These are phyloP conservation scores for Sesamia nonagrioides DNA, from an alignment of 1,140 invertebrate species.

Conservation along the genomic window DNA sequence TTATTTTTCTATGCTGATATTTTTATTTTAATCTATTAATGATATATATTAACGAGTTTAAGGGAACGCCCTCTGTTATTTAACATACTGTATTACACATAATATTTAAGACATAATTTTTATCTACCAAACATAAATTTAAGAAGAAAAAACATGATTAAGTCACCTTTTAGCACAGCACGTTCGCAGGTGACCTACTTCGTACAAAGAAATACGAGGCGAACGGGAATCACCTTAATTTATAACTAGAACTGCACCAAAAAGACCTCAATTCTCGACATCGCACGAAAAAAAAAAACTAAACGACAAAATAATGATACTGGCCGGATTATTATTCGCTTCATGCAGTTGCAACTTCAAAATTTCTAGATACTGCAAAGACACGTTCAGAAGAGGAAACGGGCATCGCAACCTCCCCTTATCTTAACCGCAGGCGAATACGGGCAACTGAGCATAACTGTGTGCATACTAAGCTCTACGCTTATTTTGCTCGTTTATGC, in stretches of 20 bases:
- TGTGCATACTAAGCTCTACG: conserved; percentile 29
- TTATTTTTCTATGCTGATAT: too few species aligned
- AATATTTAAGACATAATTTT: too few species aligned
- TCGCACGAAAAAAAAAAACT: background rate
- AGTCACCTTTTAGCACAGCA: background rate
- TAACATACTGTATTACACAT: too few species aligned
- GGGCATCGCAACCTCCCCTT: conserved; percentile 36
- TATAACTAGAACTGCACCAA: background rate
- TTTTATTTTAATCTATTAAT: too few species aligned
- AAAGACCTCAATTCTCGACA: background rate
- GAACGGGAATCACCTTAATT: background rate
- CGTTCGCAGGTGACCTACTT: background rate
- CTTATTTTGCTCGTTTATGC: conserved; percentile 39
- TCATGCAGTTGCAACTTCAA: conserved; percentile 38
- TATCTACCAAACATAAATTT: too few species aligned
- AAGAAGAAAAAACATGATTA: background rate
- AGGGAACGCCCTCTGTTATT: too few species aligned
- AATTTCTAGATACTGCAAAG: conserved; percentile 45
- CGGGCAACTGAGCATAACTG: conserved; percentile 45
- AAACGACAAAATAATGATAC: conserved; percentile 43
- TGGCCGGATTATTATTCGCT: conserved; percentile 32
- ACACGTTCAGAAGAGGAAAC: conserved; percentile 39
- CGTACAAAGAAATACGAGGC: background rate
- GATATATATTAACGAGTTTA: too few species aligned
- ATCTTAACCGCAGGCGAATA: conserved; percentile 47